A percentile compares a stretch with the other conserved stretches of the same genome.
phyloP scores from a whole-genome alignment of 2,113 vertebrate species.

The Dasyprocta punctata region DNA sequence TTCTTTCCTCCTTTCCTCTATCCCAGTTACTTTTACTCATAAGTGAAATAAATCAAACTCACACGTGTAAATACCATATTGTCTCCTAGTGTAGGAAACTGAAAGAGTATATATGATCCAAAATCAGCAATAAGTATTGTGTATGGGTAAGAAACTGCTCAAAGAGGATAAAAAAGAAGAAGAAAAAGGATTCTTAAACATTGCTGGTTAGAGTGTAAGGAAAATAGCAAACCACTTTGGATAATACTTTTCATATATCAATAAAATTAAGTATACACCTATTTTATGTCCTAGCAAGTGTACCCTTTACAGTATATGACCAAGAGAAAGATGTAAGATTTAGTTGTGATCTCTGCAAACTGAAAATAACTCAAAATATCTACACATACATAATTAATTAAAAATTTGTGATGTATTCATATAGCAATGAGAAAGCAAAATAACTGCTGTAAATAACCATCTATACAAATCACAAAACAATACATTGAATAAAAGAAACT shows the following conservation, averaged over 20 bases:
- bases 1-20: too few relatives aligned
- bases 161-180: not conserved
- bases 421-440: not conserved
- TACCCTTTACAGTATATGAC: not conserved
- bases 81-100: too few relatives aligned
- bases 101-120: too few relatives aligned
- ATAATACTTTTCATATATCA: not conserved
- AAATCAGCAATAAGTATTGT: too few relatives aligned
- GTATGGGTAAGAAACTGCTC: too few relatives aligned
- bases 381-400: not conserved
- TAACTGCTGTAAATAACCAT: not conserved
- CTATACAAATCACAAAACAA: not conserved
- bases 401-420: not conserved
- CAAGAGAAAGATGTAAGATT: not conserved
- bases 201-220: not conserved
- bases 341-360: not conserved
- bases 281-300: not conserved
- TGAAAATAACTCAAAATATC: not conserved
- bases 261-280: not conserved
- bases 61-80: too few relatives aligned
- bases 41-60: too few relatives aligned
- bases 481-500: not conserved
- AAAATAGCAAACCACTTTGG: not conserved
- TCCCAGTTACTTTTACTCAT: too few relatives aligned
- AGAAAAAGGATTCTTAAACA: not conserved